Evolutionary conservation across 2,797 vertebrate species (phyloP), one percentile per base, ranked within the genome.

Genomic region (Limosa lapponica): DNA sequence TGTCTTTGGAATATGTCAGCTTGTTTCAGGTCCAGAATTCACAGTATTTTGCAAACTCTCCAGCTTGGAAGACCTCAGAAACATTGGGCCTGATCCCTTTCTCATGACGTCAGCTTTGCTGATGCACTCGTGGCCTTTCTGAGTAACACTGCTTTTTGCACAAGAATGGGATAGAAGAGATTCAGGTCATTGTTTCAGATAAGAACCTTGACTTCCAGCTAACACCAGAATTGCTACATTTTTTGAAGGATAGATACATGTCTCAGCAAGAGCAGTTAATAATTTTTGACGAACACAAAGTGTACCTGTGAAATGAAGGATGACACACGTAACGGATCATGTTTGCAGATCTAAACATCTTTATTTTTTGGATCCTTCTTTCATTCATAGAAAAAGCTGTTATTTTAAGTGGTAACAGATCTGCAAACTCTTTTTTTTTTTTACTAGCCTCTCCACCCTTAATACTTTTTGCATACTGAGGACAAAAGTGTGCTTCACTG

Each of bases 291-390:
- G 10, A 34, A 32, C 14, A 15, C 0, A 2, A 78, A 46, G 3
- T 16, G 55, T 13, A 24, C 8, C 6, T 64, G 18, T n/a, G 74
- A 90, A 92, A 78, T 11, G 3, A 87, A 82, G 11, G 23, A 25
- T 1, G 1, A 20, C 0, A 3, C 8, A 2, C 0, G 0, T 34
- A 51, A 81, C 4, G 4, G 10, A 52, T 57, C 18, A 54, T 3
- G 3, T 59, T 34, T 41, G 11, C 7, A 65, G 48, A 72, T 72
- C 20, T 51, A 27, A 81, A 88, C 57, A 71, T 55, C 10, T 61
- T 87, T 82, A 24, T 16, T 73, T 73, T 94, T 72, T 59, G 16
- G 8, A 16, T 66, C 2, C 1, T 74, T 69, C 32, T 64, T 87
- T 5, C 9, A 22, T 66, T 48, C 17, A 30, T 6, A 69, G 6